phyloP scores from a whole-genome alignment of 2,888 invertebrate species.

The Pseudanteris insignis region DNA sequence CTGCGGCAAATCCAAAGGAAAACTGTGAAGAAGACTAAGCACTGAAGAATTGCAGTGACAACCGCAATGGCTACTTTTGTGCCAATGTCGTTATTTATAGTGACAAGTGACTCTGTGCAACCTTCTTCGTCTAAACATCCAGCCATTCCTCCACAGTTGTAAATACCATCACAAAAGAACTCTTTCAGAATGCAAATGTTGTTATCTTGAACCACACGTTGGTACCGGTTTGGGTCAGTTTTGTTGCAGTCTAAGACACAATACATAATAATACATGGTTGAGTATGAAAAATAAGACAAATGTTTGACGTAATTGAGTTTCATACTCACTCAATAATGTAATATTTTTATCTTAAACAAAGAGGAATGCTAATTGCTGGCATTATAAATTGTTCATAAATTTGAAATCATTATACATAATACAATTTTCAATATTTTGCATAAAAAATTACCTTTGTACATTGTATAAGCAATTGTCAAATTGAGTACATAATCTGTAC shows the following conservation, averaged over 20 bases:
- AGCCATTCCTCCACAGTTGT: conserved; percentile 67
- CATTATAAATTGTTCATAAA: too few relatives aligned
- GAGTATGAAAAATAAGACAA: too few relatives aligned
- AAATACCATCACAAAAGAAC: conserved; percentile 66
- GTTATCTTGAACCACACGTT: conserved; percentile 43
- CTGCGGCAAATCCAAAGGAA: conserved; percentile 68
- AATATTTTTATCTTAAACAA: not conserved
- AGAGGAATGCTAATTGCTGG: too few relatives aligned
- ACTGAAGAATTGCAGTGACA: conserved; percentile 66
- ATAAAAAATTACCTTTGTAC: conserved; percentile 19
- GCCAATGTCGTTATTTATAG: conserved; percentile 53
- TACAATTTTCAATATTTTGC: too few relatives aligned
- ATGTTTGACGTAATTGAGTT: too few relatives aligned
- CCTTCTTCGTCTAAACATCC: conserved; percentile 67
- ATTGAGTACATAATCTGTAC: conserved; percentile 1
- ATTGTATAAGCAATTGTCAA: conserved; percentile 17
- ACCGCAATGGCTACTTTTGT: conserved; percentile 68
- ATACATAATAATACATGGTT: too few relatives aligned
- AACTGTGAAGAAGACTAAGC: conserved; percentile 67
- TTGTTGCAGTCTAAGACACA: conserved; percentile 57
- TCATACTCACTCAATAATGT: too few relatives aligned
- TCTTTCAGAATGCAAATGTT: conserved; percentile 65
- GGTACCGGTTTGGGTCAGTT: conserved; percentile 48
- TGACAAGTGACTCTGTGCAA: conserved; percentile 46
- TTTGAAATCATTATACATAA: too few relatives aligned